A percentile compares a stretch with the other conserved stretches of the same genome.
Conservation (phyloP, 2,113 vertebrate species). For the Odocoileus hemionus region DNA sequence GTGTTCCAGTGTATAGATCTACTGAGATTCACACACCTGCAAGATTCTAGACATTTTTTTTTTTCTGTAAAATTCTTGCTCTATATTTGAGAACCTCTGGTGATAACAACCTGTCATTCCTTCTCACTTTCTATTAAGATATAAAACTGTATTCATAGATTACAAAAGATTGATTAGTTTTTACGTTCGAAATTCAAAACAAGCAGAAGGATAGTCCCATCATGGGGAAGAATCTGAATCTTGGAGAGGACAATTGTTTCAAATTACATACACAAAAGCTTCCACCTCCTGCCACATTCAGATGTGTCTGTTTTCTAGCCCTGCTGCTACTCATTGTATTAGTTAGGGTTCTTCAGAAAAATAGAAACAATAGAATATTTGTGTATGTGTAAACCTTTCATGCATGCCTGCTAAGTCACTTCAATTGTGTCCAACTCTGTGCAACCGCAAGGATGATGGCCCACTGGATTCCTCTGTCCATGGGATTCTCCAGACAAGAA, state of each 20-base stretch:
- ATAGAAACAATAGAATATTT: background rate
- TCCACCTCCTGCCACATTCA: background rate
- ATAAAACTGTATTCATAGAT: background rate
- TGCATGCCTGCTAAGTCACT: background rate
- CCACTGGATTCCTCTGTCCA: background rate
- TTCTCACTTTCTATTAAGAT: background rate
- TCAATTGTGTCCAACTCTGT: background rate
- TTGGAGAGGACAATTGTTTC: background rate
- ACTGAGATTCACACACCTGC: background rate
- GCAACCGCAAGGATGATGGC: accelerated
- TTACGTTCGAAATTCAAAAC: background rate
- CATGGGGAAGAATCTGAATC: background rate
- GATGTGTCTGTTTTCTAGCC: background rate
- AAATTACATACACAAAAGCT: background rate
- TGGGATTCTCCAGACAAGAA: background rate
- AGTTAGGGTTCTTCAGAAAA: background rate
- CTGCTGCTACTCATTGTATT: background rate
- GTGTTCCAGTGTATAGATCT: background rate
- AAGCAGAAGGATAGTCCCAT: background rate
- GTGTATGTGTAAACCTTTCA: background rate
- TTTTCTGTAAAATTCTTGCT: background rate
- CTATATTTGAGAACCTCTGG: background rate
- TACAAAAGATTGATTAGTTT: background rate
- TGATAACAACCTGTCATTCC: background rate
- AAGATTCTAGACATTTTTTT: background rate